Base-by-base conservation (phyloP, 2,888 invertebrate species). In the Periphyllus acericola region DNA sequence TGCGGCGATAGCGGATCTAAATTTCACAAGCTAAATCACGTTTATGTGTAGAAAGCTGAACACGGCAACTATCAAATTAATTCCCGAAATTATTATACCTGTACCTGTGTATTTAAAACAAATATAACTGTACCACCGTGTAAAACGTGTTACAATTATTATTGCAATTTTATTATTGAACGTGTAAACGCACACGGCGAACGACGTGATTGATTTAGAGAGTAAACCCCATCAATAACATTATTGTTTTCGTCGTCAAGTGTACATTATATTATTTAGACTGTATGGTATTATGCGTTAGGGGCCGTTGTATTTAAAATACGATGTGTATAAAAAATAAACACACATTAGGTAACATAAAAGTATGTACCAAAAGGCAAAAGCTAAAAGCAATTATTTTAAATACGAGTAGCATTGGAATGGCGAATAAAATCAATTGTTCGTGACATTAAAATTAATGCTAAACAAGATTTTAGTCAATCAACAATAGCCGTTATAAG, bases 31-130 rank as follows among this genome's bases (percentile, higher is more conserved):
- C 76, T 85, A 85, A 68, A 68, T 68, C 68, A 52, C 52, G 19
- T 85, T 78, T 85, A 68, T 85, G 84, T 85, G 76, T 85, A 85
- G 84, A 85, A 85, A 85, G 84, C 84, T 78, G 84, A 85, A 85
- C 84, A 76, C 17, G 46, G 17, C 66, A 32, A 40, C 14, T 9
- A 34, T 46, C 46, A 68, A 11, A 34, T 52, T 5, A 68, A 78
- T 78, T 78, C 66, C 52, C 9, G 1, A 66, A 84, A 36, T 74
- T 40, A 36, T 25, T 40, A 76, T 66, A 40, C 60, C 34, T 75
- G 74, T 55, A 32, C 60, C 17, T 25, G n/a, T 81, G 32, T 34
- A 21, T 83, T 74, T n/a, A 34, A 83, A 72, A 55, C n/a, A 55
- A 78, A 78, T 78, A 52, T 52, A 76, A 52, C 46, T 11, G 17